These are phyloP conservation scores for Cephalopholis sonnerati DNA, from an alignment of 2,113 vertebrate genomes.

Conservation along the genomic window DNA sequence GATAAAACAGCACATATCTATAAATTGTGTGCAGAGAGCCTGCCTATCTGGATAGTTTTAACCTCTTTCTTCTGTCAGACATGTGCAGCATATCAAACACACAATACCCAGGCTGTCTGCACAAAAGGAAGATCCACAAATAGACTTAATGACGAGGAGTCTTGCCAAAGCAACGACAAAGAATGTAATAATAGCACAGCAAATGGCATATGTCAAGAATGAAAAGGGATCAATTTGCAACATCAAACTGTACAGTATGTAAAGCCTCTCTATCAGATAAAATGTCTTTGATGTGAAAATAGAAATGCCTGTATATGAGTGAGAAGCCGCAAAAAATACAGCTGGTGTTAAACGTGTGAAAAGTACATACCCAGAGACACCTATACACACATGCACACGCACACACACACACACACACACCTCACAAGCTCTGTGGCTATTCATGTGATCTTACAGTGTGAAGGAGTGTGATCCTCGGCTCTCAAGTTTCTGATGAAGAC, in stretches of 20 bases:
- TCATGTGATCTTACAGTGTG: conserved; percentile 47
- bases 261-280: conserved; percentile 26
- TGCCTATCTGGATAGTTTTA: conserved; percentile 66
- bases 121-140: conserved; percentile 66
- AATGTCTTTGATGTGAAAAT: conserved; percentile 47
- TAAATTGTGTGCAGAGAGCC: conserved; percentile 70
- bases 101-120: conserved; percentile 50
- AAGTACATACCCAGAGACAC: conserved; percentile 26
- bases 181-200: conserved; percentile 47
- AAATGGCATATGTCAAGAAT: conserved; percentile 34
- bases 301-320: conserved; percentile 31
- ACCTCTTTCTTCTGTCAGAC: conserved; percentile 64
- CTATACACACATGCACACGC: conserved; percentile 4
- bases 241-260: conserved; percentile 6
- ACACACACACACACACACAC: conserved; percentile 38
- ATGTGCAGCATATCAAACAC: conserved; percentile 69
- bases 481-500: not conserved
- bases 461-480: conserved; percentile 34
- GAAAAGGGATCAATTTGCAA: conserved; percentile 34
- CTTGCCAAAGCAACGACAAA: conserved; percentile 53
- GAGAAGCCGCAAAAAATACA: conserved; percentile 40
- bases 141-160: conserved; percentile 55
- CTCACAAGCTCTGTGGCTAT: conserved; percentile 27
- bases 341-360: conserved; percentile 53
- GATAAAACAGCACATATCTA: conserved; percentile 82